Conservation (phyloP, 2,797 vertebrate genomes). For the Eulemur coronatus region DNA sequence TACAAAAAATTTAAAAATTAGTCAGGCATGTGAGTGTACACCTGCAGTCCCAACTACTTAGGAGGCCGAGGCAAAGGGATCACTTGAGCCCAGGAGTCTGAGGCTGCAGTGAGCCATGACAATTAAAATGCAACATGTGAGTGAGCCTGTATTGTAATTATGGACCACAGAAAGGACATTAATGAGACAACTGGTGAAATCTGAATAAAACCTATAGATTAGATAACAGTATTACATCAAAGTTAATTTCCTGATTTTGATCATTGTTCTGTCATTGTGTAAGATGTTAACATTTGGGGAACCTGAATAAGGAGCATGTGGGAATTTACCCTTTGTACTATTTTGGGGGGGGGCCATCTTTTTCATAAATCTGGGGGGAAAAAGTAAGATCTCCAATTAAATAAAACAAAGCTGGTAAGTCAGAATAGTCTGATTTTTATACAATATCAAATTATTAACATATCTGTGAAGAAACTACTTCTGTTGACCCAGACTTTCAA, state of each 20-base stretch:
- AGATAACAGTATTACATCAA: not conserved
- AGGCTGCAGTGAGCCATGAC: not conserved
- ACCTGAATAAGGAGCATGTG: not conserved
- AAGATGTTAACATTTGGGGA: not conserved
- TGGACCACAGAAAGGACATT: not conserved
- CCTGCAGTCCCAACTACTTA: not conserved
- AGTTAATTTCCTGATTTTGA: not conserved
- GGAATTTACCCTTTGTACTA: not conserved
- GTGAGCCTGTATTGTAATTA: not conserved
- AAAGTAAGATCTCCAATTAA: not conserved
- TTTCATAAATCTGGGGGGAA: not conserved
- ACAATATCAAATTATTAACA: not conserved
- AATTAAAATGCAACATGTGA: not conserved
- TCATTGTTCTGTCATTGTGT: not conserved
- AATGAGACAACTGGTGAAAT: not conserved
- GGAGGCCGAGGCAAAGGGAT: not conserved
- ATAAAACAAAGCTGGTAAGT: not conserved
- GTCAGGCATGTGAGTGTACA: not conserved
- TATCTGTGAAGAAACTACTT: not conserved
- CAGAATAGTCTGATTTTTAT: not conserved
- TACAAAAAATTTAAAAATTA: not conserved
- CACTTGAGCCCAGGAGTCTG: not conserved
- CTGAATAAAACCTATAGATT: not conserved
- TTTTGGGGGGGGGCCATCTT: not conserved
- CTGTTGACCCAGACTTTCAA: not conserved